Conservation (phyloP, 2,797 vertebrate genomes). For the Lophius americanus region DNA sequence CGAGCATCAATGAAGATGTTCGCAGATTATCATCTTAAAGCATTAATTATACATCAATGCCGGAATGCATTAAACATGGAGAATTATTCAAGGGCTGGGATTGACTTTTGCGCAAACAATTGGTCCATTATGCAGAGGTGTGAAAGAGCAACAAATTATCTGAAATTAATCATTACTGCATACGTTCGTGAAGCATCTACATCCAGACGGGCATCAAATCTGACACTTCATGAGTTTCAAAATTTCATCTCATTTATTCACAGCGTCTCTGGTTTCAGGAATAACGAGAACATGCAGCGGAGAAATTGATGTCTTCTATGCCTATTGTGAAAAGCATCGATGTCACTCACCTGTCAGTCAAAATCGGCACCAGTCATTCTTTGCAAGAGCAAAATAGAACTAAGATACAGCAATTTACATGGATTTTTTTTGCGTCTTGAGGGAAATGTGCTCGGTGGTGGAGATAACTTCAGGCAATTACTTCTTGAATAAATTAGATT, state of each 20-base stretch:
- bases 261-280: constrained; percentile 4
- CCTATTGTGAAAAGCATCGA: constrained; percentile 19
- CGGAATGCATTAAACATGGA: constrained; percentile 43
- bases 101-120: constrained; percentile 42
- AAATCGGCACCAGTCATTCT: constrained; percentile 5
- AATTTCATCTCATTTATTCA: constrained; percentile 34
- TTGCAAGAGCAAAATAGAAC: neutral
- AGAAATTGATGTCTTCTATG: constrained; percentile 11
- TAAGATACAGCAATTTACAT: constrained; percentile 18
- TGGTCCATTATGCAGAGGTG: constrained; percentile 33
- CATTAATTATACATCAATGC: constrained; percentile 69
- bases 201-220: constrained; percentile 26
- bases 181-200: constrained; percentile 24
- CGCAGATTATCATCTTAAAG: constrained; percentile 68
- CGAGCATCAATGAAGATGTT: constrained; percentile 63
- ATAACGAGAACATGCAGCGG: constrained; percentile 8
- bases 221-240: constrained; percentile 34
- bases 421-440: constrained; percentile 26
- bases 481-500: constrained; percentile 53
- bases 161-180: constrained; percentile 16
- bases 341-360: constrained; percentile 21
- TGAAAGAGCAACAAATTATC: constrained; percentile 47
- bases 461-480: constrained; percentile 42
- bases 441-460: constrained; percentile 14
- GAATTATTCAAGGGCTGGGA: constrained; percentile 51